Conservation (phyloP, 2,113 vertebrate species). For the Thryonomys swinderianus region DNA sequence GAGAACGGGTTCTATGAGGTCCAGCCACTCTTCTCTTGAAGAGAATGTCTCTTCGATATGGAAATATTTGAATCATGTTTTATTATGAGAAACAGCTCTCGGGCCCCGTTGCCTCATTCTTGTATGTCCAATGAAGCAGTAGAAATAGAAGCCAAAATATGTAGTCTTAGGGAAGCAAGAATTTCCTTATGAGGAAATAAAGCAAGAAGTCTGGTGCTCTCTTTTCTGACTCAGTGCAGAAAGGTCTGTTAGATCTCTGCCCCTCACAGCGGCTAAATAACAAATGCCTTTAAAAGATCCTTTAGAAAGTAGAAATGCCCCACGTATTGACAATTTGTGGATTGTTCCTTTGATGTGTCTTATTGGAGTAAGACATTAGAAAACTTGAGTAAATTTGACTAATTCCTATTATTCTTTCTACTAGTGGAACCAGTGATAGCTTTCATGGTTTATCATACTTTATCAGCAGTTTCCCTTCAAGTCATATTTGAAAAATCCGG, state of each 20-base stretch:
- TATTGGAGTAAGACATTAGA: neutral
- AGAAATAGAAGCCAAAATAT: neutral
- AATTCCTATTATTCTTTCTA: neutral
- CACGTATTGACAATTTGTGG: accelerated
- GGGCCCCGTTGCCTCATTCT: neutral
- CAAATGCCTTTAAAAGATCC: neutral
- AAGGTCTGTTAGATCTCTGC: neutral
- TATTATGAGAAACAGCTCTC: constrained; percentile 50
- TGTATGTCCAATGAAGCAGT: neutral
- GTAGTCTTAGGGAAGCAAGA: neutral
- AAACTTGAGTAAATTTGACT: neutral
- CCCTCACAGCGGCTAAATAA: neutral
- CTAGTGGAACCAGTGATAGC: neutral
- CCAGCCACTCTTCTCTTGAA: neutral
- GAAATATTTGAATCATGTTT: constrained; percentile 35
- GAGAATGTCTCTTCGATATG: neutral
- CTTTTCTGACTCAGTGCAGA: neutral
- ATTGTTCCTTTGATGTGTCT: neutral
- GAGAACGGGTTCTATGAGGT: neutral
- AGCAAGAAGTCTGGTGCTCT: neutral
- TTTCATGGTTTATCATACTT: constrained; percentile 19
- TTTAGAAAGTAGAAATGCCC: neutral
- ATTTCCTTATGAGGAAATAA: neutral
- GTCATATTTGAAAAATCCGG: constrained; percentile 8
- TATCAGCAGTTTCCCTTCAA: constrained; percentile 43